phyloP scores from a whole-genome alignment of 2,888 invertebrate genomes.

The Drosophila sordidula region DNA sequence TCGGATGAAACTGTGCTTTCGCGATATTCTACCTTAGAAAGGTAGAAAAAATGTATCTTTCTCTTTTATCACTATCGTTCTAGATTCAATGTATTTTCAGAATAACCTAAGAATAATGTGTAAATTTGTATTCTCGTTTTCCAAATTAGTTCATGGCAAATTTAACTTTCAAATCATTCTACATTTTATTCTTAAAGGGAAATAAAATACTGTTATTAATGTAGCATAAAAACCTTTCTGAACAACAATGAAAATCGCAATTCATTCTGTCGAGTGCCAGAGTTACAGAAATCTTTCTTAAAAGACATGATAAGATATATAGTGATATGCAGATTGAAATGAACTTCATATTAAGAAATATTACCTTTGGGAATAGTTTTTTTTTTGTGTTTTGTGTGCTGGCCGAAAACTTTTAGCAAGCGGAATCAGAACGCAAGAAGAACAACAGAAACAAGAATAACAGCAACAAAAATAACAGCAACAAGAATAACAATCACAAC shows the following conservation, averaged over 20 bases:
- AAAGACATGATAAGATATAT: background rate
- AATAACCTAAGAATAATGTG: background rate
- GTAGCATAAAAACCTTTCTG: background rate
- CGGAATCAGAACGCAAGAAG: background rate
- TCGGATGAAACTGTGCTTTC: background rate
- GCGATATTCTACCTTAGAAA: background rate
- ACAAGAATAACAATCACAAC: background rate
- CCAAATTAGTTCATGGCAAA: background rate
- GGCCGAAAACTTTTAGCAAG: no score
- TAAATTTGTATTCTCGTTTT: background rate
- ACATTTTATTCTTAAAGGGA: background rate
- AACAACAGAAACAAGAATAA: background rate
- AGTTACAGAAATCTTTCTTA: background rate
- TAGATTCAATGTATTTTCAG: background rate
- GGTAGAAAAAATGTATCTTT: background rate
- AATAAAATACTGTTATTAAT: background rate
- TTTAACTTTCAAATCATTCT: background rate
- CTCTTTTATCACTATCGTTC: background rate
- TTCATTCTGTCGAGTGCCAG: background rate
- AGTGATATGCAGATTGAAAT: slow-evolving; percentile 6
- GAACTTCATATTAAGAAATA: background rate
- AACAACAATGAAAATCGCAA: slow-evolving; percentile 1
- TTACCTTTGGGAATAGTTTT: background rate
- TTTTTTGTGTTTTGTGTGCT: background rate
- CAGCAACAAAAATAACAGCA: background rate